A percentile compares a stretch with the other conserved stretches of the same genome.
Evolutionary conservation across 2,797 vertebrate species (phyloP).

Genomic region (Cyclura pinguis): DNA sequence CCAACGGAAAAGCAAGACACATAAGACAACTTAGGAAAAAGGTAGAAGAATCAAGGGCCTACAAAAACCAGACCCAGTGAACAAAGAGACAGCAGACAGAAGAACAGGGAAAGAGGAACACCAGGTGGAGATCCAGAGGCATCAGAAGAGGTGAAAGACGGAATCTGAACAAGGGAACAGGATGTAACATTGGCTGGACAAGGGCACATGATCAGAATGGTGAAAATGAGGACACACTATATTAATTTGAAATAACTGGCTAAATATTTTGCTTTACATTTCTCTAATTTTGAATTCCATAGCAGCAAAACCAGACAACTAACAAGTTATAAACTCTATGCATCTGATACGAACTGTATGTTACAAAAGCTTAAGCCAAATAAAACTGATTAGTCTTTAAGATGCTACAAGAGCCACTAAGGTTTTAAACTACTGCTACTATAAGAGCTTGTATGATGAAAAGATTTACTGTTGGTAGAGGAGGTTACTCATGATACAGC

Average conservation of each 20-base stretch:
- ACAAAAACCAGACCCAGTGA: background rate
- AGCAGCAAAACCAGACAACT: background rate
- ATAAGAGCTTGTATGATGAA: background rate
- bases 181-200: background rate
- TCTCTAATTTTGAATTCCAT: too few species aligned
- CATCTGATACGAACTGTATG: background rate
- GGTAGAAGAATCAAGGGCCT: background rate
- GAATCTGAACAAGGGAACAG: too few species aligned
- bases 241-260: background rate
- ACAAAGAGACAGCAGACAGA: background rate
- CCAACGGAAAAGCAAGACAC: background rate
- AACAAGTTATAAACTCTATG: background rate
- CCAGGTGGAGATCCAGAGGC: rapidly evolving
- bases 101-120: too few species aligned
- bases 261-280: background rate
- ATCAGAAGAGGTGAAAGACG: background rate
- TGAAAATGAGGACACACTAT: background rate
- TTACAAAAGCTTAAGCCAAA: background rate
- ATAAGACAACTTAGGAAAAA: background rate
- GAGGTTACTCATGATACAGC: background rate
- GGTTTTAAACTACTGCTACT: background rate
- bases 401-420: background rate
- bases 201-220: background rate
- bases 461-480: background rate
- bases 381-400: background rate